Evolutionary conservation across 1,140 invertebrate species (phyloP).

Genomic region (Aphelenchoides besseyi): DNA sequence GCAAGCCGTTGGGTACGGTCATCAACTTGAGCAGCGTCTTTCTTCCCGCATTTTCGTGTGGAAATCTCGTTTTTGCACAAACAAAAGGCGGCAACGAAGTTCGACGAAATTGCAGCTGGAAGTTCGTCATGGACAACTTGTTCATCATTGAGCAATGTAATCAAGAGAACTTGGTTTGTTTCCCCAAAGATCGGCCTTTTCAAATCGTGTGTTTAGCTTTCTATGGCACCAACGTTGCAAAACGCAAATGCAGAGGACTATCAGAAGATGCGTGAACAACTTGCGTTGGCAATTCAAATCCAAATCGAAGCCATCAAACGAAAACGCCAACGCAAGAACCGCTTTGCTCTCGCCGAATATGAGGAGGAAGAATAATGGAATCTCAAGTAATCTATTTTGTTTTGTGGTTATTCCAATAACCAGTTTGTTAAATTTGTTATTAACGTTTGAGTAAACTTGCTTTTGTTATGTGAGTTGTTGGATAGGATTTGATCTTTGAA

Average conservation of each 20-base stretch:
- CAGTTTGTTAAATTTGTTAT: too few species aligned
- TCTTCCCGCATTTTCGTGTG: neutral
- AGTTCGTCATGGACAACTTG: neutral
- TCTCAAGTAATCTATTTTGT: too few species aligned
- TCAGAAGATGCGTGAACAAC: neutral
- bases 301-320: slow-evolving; percentile 5
- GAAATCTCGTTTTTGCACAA: neutral
- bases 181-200: neutral
- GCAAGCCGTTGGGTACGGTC: neutral
- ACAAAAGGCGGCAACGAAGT: neutral
- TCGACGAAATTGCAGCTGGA: neutral
- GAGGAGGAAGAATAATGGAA: too few species aligned
- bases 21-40: neutral
- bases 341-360: neutral
- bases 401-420: too few species aligned
- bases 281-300: neutral
- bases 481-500: too few species aligned
- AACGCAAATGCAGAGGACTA: neutral
- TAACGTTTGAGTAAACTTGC: too few species aligned
- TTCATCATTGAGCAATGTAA: neutral
- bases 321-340: neutral
- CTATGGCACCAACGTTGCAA: slow-evolving; percentile 4
- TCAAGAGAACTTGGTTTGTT: slow-evolving; percentile 8
- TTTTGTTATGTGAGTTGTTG: too few species aligned
- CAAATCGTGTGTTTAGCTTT: neutral